phyloP scores from a whole-genome alignment of 2,888 invertebrate genomes.

The Pediacus dermestoides region DNA sequence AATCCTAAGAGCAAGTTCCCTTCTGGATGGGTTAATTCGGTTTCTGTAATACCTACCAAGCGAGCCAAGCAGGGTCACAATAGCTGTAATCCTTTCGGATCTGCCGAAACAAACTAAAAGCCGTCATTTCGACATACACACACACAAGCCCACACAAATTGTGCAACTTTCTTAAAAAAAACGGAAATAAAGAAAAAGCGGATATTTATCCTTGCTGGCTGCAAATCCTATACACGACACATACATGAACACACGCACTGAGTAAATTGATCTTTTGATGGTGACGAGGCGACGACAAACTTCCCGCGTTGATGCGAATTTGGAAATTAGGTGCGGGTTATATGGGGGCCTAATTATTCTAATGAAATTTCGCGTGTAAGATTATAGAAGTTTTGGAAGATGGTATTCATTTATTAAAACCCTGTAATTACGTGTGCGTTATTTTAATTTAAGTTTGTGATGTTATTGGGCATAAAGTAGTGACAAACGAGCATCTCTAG shows the following conservation, averaged over 20 bases:
- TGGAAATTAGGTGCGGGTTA: too few relatives aligned
- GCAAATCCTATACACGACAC: too few relatives aligned
- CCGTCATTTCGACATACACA: conserved; percentile 43
- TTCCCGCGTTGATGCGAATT: too few relatives aligned
- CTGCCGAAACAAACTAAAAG: conserved; percentile 45
- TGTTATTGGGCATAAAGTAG: conserved; percentile 28
- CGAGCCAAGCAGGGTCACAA: conserved; percentile 43
- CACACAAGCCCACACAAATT: too few relatives aligned
- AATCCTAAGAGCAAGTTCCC: conserved; percentile 46
- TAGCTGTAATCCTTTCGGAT: conserved; percentile 45
- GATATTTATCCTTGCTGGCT: too few relatives aligned
- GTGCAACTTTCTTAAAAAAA: too few relatives aligned
- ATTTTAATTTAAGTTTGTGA: conserved; percentile 31
- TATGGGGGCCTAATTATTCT: too few relatives aligned
- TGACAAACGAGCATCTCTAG: conserved; percentile 29
- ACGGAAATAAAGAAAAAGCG: too few relatives aligned
- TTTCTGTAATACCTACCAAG: conserved; percentile 40
- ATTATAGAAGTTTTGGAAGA: conserved; percentile 23
- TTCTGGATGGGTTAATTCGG: conserved; percentile 45
- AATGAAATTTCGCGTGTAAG: conserved; percentile 16
- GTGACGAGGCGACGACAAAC: too few relatives aligned
- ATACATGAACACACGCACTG: too few relatives aligned
- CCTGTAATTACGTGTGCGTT: conserved; percentile 37
- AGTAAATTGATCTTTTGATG: too few relatives aligned
- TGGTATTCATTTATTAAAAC: conserved; percentile 37